A percentile compares a stretch with the other conserved stretches of the same genome.
phyloP scores from a whole-genome alignment of 1,140 invertebrate species.

The Bombus huntii region DNA sequence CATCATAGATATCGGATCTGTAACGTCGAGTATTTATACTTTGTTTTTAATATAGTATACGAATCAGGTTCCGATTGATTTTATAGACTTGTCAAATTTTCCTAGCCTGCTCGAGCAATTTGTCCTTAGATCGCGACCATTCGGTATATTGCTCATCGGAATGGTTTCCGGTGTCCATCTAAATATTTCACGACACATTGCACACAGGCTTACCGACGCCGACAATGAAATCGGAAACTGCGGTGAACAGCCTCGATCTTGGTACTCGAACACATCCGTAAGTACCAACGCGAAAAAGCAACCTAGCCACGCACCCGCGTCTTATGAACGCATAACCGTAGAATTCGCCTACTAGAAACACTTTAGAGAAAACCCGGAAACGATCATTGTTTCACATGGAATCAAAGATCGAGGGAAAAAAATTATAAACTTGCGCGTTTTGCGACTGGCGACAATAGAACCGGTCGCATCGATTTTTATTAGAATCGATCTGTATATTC shows the following conservation, averaged over 20 bases:
- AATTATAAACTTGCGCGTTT: neutral
- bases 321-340: neutral
- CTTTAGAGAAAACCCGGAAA: neutral
- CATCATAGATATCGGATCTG: too few species aligned
- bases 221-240: slow-evolving; percentile 48
- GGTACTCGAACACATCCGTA: neutral
- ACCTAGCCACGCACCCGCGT: neutral
- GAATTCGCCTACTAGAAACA: too few species aligned
- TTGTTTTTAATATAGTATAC: neutral
- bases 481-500: slow-evolving; percentile 31
- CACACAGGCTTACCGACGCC: neutral
- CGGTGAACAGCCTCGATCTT: neutral
- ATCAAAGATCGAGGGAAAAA: neutral
- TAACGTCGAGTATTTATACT: too few species aligned
- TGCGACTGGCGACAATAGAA: neutral
- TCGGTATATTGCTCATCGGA: neutral
- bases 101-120: neutral
- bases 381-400: neutral
- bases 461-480: slow-evolving; percentile 49
- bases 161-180: slow-evolving; percentile 5
- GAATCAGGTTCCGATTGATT: neutral
- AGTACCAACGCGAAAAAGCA: neutral
- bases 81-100: neutral
- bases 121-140: neutral
- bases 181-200: slow-evolving; percentile 9